Evolutionary conservation across 2,113 vertebrate genomes (phyloP), one percentile per base, ranked within the genome.

Genomic region (Mirounga angustirostris): DNA sequence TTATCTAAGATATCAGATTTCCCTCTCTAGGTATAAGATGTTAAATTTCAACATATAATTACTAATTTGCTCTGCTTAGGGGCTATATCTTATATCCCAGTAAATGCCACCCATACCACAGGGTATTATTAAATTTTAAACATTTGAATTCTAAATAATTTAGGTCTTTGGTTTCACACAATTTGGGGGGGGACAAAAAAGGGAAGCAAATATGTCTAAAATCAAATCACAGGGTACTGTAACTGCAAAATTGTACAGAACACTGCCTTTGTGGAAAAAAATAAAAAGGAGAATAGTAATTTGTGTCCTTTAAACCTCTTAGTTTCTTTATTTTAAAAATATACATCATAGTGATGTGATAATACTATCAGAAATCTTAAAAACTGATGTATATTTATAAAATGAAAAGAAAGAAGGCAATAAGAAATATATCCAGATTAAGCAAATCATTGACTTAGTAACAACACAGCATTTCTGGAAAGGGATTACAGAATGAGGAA

Each of bases 41-140:
- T 54, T 95, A 96, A 95, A 96, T 82, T 79, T 85, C 30, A 97
- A n/a, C 28, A 90, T 15, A 74, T 67, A 80, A 82, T 19, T 63
- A 91, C 19, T 67, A 81, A 86, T 54, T 96, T 94, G 56, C 22
- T 97, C 83, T 76, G 50, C 6, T 80, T 61, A 71, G 50, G 18
- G 30, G 82, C 33, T 46, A 73, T 7, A 56, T 73, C 28, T 93
- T 88, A 19, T 61, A 88, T 46, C 81, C 21, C 40, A 89, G 52
- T 54, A 92, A 95, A 89, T 83, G 26, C 13, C 5, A 61, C 4
- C 67, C 22, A 86, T n/a, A 79, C 2, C 14, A 79, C 96, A 2
- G 21, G 28, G 52, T 93, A 56, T 63, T 73, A 95, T 67, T 91
- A 79, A 58, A 87, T 91, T 95, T 95, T 89, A 82, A 94, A 61